phyloP scores from a whole-genome alignment of 2,113 vertebrate species.

The Lutjanus erythropterus region DNA sequence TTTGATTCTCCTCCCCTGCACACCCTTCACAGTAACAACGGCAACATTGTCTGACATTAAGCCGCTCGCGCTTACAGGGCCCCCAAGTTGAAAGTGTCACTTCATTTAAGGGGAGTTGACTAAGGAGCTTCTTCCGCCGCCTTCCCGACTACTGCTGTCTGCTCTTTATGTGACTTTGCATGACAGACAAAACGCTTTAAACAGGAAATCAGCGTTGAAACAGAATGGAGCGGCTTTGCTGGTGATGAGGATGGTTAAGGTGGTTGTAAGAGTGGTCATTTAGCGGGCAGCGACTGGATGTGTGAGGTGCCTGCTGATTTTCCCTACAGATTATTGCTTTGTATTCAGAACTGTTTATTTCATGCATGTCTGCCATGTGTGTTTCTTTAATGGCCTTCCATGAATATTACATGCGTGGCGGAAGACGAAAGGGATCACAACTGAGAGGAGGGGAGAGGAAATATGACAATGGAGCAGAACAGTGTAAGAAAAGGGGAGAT shows the following conservation, averaged over 20 bases:
- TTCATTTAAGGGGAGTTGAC: conserved; percentile 54
- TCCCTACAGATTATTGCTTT: conserved; percentile 51
- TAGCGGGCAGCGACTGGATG: conserved; percentile 14
- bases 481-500: background rate
- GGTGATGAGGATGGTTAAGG: background rate
- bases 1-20: conserved; percentile 52
- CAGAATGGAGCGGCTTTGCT: background rate
- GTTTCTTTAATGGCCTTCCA: conserved; percentile 62
- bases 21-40: conserved; percentile 35
- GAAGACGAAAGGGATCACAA: conserved; percentile 56
- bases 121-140: conserved; percentile 37
- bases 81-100: conserved; percentile 65
- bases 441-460: conserved; percentile 30
- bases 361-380: conserved; percentile 60
- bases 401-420: conserved; percentile 75
- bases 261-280: conserved; percentile 1
- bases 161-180: background rate
- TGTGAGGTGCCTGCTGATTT: conserved; percentile 28
- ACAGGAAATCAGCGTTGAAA: background rate
- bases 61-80: conserved; percentile 42
- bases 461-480: conserved; percentile 40
- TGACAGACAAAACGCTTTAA: background rate
- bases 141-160: conserved; percentile 26
- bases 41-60: conserved; percentile 73
- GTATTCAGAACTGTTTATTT: conserved; percentile 60